Evolutionary conservation across 2,113 vertebrate species (phyloP).

Genomic region (Ciconia boyciana): DNA sequence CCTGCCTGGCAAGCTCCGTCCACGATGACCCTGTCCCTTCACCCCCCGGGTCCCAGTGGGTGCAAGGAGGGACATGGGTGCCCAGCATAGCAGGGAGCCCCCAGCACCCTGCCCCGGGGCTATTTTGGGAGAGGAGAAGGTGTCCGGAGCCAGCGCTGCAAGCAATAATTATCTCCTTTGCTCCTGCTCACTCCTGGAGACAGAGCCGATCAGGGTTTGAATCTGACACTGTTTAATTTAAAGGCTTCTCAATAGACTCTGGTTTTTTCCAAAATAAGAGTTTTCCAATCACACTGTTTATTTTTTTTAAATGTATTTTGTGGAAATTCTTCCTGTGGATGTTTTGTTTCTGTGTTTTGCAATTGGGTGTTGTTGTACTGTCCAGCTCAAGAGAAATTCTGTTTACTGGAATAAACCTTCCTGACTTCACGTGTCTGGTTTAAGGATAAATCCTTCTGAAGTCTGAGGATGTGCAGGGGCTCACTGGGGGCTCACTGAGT

Average conservation of each 20-base stretch:
- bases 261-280: background rate
- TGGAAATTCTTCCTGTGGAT: slow-evolving; percentile 49
- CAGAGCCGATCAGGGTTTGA: slow-evolving; percentile 38
- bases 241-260: slow-evolving; percentile 29
- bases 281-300: slow-evolving; percentile 29
- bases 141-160: background rate
- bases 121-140: background rate
- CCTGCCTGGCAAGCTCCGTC: background rate
- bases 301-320: background rate
- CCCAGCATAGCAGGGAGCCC: background rate
- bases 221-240: slow-evolving; percentile 47
- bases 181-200: background rate
- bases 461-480: accelerated
- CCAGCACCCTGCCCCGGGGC: background rate
- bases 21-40: background rate
- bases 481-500: background rate
- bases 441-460: background rate
- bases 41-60: background rate
- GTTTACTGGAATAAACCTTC: slow-evolving; percentile 60
- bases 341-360: slow-evolving; percentile 37
- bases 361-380: slow-evolving; percentile 16
- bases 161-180: slow-evolving; percentile 41
- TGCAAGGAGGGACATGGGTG: background rate
- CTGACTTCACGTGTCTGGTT: background rate
- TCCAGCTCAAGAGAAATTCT: slow-evolving; percentile 56